Evolutionary conservation across 2,113 vertebrate genomes (phyloP), one percentile per base, ranked within the genome.

Genomic region (Menidia beryllina): DNA sequence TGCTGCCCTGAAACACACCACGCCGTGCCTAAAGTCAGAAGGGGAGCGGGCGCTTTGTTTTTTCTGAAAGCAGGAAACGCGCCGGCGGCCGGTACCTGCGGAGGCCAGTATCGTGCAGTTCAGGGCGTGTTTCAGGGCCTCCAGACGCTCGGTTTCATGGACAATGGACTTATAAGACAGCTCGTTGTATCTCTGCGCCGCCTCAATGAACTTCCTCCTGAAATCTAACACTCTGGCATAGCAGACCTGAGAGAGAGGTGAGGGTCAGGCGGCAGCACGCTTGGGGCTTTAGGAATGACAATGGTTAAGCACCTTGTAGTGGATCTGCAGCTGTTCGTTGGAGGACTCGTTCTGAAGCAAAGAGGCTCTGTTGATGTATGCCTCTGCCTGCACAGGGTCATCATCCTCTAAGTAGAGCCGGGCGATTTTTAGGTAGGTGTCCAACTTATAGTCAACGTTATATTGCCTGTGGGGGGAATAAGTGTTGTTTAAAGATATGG

Each of bases 21-120:
- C 1, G 17, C 24, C 14, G 10, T 39, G n/a, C 55, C 12, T 21
- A 0, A 17, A 20, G 11, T 45, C 7, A 56, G 13, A 48, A 20
- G 8, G 1, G 1, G n/a, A 10, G 49, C 8, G 19, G n/a, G 48
- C 6, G 1, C 14, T 11, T 15, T 47, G 24, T 27, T 30, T 45
- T 39, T 48, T 25, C 54, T 39, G 36, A 7, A 23, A 30, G 25
- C 21, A 36, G 9, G 7, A 23, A 36, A 14, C 20, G 17, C 7
- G 20, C 0, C 0, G 38, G 10, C 36, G 10, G 12, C 2, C 12
- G 19, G 85, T 96, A 98, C 97, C 97, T 96, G 97, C 98, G 61
- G 98, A 99, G 45, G 98, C 97, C 81, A 99, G 90, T 82, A 99
- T 99, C 71, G 98, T 99, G 85, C 98, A 99, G 86, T 99, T 97